Evolutionary conservation across 2,888 invertebrate species (phyloP), one percentile per base, ranked within the genome.

Genomic region (Phragmatobia fuliginosa): DNA sequence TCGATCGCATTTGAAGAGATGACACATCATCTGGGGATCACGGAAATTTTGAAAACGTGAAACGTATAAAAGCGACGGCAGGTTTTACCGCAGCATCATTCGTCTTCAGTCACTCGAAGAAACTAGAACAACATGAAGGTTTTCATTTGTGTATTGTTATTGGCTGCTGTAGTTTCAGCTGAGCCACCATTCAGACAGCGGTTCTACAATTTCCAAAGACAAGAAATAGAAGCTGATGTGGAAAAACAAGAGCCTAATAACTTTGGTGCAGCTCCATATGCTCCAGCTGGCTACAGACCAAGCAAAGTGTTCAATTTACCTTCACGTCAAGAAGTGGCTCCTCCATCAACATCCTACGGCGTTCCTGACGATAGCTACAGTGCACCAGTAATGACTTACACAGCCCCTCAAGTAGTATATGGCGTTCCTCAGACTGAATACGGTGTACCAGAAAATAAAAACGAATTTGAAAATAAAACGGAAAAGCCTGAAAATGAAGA

Each of bases 311-410:
- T 95, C 76, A 91, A 89, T 41, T 79, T 95, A 11, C 95, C 95
- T 25, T 74, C 89, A 28, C 90, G 91, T 21, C 90, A 93, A 67
- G 89, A 91, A 79, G 77, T 81, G 0, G 76, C 83, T 25, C 93
- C 93, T 14, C 94, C 93, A 0, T 83, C 91, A 0, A 90, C 92
- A 0, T 88, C 90, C 2, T 94, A 94, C 64, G 94, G 94, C 16
- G 82, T 91, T 6, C 94, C 94, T 7, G 92, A 91, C 25, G 87
- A 91, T 67, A 93, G 92, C 75, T 95, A 94, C 73, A 91, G 90
- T 32, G 92, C 93, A 31, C 95, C 95, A 1, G 84, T 93, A 11
- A 89, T 89, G 67, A 91, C 90, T 8, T 92, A 91, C 78, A 80
- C 87, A 0, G 89, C 88, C 31, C 94, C 94, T 25, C 87, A 90